phyloP scores from a whole-genome alignment of 2,797 vertebrate genomes.

The Acanthurus lineatus region DNA sequence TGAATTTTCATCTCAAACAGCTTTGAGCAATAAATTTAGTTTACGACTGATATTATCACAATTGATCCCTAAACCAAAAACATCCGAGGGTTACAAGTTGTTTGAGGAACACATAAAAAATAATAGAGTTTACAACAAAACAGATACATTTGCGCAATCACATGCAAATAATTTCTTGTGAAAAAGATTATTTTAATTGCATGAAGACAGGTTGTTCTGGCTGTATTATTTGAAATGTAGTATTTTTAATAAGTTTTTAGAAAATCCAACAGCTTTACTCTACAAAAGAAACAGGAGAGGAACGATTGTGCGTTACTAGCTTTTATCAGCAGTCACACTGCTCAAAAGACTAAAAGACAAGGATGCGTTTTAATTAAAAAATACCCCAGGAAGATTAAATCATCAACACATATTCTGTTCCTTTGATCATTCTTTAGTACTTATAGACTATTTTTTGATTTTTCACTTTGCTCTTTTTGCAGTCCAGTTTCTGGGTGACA shows the following conservation, averaged over 20 bases:
- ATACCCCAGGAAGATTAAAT: background rate
- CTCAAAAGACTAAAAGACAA: background rate
- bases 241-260: too few relatives aligned
- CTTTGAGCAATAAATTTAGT: background rate
- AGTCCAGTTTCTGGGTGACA: background rate
- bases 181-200: background rate
- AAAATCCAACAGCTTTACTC: conserved; percentile 12
- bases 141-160: background rate
- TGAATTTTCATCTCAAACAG: conserved; percentile 2
- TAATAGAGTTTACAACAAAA: background rate
- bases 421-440: background rate
- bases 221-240: too few relatives aligned
- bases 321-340: background rate
- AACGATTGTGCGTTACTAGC: background rate
- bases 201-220: too few relatives aligned
- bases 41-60: background rate
- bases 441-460: background rate
- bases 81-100: background rate
- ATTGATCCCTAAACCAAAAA: background rate
- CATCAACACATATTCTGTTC: background rate
- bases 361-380: background rate
- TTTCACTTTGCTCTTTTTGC: background rate
- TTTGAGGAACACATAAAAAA: background rate
- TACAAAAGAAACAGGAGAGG: background rate
- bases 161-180: background rate